Evolutionary conservation across 1,140 invertebrate genomes (phyloP).

Genomic region (Pseudobourletiella spinata): DNA sequence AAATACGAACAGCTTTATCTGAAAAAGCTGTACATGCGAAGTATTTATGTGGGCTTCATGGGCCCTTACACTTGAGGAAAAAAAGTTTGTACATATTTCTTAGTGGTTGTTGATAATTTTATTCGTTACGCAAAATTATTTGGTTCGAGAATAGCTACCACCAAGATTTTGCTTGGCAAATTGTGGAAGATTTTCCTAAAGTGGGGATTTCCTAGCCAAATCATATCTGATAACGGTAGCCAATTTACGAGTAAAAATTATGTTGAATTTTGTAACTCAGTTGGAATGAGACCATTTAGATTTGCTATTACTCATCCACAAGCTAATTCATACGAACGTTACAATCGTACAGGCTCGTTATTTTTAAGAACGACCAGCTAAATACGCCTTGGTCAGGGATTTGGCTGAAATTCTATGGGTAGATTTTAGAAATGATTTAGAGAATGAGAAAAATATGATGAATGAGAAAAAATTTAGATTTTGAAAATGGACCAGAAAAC

Average conservation of each 20-base stretch:
- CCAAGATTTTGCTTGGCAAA: constrained; percentile 13
- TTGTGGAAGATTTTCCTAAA: constrained; percentile 33
- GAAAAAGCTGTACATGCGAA: constrained; percentile 15
- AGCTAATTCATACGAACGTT: constrained; percentile 23
- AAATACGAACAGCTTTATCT: not conserved
- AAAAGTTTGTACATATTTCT: constrained; percentile 11
- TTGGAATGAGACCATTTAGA: not conserved
- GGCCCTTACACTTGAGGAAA: constrained; percentile 25
- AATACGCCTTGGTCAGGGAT: too few relatives aligned
- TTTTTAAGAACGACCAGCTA: too few relatives aligned
- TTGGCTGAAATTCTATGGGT: too few relatives aligned
- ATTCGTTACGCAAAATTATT: constrained; percentile 28
- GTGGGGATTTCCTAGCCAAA: constrained; percentile 32
- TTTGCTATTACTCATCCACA: constrained; percentile 33
- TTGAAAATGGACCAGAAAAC: too few relatives aligned
- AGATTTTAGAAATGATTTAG: too few relatives aligned
- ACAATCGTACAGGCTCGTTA: constrained; percentile 23
- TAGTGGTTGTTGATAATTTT: constrained; percentile 31
- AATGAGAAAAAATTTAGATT: too few relatives aligned
- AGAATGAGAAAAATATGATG: too few relatives aligned
- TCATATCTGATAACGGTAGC: constrained; percentile 36
- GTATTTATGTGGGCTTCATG: constrained; percentile 27
- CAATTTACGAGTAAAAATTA: constrained; percentile 33
- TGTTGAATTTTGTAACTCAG: constrained; percentile 1
- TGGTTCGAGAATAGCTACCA: constrained; percentile 11